A percentile compares a stretch with the other conserved stretches of the same genome.
Conservation (phyloP, 2,888 invertebrate species). For the Clusia tigrina region DNA sequence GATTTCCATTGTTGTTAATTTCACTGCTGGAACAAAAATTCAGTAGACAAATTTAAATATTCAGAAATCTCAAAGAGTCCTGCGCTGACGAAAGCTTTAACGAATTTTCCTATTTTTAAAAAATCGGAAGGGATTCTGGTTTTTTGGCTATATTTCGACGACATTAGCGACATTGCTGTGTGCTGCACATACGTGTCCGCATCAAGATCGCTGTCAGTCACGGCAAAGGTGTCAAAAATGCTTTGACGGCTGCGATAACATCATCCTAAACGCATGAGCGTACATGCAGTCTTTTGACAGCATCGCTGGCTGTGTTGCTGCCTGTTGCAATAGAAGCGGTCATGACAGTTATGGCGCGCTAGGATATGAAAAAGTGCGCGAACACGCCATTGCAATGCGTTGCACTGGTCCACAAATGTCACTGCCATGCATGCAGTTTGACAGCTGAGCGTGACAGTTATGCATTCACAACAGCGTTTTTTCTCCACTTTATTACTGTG, state of each 20-base stretch:
- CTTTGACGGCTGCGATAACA: slow-evolving; percentile 37
- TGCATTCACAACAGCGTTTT: slow-evolving; percentile 31
- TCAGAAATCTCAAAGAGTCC: no score
- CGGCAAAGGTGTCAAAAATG: slow-evolving; percentile 51
- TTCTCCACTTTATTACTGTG: slow-evolving; percentile 7
- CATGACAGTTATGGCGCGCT: slow-evolving; percentile 56
- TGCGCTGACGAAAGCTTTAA: no score
- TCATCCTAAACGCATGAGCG: slow-evolving; percentile 7
- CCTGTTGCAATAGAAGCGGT: slow-evolving; percentile 49
- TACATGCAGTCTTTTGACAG: slow-evolving; percentile 20
- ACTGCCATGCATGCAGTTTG: slow-evolving; percentile 33
- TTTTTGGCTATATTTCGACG: no score
- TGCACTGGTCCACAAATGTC: slow-evolving; percentile 38
- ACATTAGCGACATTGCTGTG: slow-evolving; percentile 32
- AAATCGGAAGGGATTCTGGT: no score
- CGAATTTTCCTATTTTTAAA: no score
- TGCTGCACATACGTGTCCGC: neutral
- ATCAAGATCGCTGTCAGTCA: slow-evolving; percentile 39
- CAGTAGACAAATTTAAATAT: no score
- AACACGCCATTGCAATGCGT: slow-evolving; percentile 5
- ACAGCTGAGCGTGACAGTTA: slow-evolving; percentile 41
- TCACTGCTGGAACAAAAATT: no score
- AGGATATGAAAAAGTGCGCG: neutral
- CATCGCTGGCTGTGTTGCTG: slow-evolving; percentile 18
- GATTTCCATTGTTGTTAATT: no score